A percentile compares a stretch with the other conserved stretches of the same genome.
Conservation (phyloP, 1,140 invertebrate genomes). For the Pristionchus pacificus region DNA sequence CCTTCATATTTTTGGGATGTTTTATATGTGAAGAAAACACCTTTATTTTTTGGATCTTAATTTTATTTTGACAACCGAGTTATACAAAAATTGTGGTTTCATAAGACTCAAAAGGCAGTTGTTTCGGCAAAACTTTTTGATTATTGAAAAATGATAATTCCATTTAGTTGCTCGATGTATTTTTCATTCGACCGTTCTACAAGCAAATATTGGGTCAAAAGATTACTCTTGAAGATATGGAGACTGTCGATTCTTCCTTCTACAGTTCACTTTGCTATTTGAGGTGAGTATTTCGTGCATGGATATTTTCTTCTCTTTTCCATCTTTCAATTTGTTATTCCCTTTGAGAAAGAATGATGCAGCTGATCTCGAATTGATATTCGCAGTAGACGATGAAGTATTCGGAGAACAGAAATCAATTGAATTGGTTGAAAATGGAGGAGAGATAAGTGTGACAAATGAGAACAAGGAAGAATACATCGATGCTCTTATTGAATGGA, state of each 20-base stretch:
- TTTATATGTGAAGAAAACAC: not conserved
- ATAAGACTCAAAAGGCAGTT: not conserved
- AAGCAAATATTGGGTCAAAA: slow-evolving; percentile 97
- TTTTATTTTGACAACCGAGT: not conserved
- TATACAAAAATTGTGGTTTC: not conserved
- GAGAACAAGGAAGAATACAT: slow-evolving; percentile 97
- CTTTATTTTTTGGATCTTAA: not conserved
- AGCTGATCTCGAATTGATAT: slow-evolving; percentile 84
- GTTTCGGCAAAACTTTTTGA: not conserved
- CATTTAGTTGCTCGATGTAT: slow-evolving; percentile 66
- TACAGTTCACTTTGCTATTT: slow-evolving; percentile 87
- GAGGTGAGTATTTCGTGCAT: not conserved
- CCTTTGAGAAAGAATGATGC: slow-evolving; percentile 90
- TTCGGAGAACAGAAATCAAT: slow-evolving; percentile 83
- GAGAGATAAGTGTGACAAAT: slow-evolving; percentile 82
- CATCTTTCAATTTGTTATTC: not conserved
- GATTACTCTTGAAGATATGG: slow-evolving; percentile 94
- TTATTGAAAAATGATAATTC: not conserved
- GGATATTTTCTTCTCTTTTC: too few relatives aligned
- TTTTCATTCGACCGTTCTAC: slow-evolving; percentile 98
- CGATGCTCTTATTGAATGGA: slow-evolving; percentile 93
- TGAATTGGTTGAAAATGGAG: slow-evolving; percentile 84
- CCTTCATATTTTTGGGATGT: slow-evolving; percentile 6
- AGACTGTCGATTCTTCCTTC: slow-evolving; percentile 93
- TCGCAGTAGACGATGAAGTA: slow-evolving; percentile 90